Base-by-base conservation (phyloP, 2,888 invertebrate species). In the Drosophila neotestacea region DNA sequence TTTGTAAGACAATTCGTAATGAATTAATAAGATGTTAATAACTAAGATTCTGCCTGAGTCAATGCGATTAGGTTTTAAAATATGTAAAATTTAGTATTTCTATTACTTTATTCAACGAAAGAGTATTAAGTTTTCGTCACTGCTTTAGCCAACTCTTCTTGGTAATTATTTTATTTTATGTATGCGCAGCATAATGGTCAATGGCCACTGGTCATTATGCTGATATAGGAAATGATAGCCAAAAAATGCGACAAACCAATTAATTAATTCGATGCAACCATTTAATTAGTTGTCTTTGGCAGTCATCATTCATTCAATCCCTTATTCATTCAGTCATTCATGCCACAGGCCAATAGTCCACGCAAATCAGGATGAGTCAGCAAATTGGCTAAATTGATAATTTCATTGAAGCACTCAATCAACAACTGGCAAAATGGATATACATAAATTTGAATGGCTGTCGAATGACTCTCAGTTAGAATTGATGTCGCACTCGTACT, bases 331-430 rank as follows among this genome's bases (percentile, higher is more conserved):
- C 44, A 41, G 11, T 11, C 30, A 16, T 46, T 41, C 46, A 44
- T 30, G 39, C 27, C 46, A n/a, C 10, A 58, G 44, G 71, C 47
- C 47, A 51, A 47, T 73, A 61, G 16, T 28, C 38, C 47, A 61
- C 34, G 51, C 59, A 70, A 66, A 70, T 77, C 63, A 44, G 62
- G 11, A 47, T 65, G 67, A 67, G 38, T 67, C 60, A 73, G 70
- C 72, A 77, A 87, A 87, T 85, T 77, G 79, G 50, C 63, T 54
- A 83, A 85, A 83, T 87, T 87, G 83, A 85, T 85, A 83, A 85
- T 85, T 88, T 81, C 70, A 85, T 81, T 79, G 85, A 83, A 81
- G 79, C 88, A 83, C 76, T 85, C 88, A 81, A 85, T 85, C 85
- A 82, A 77, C 85, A 82, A 72, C 81, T 70, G 74, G 75, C 86